Base-by-base conservation (phyloP, 2,888 invertebrate species). In the Heliconius aoede region DNA sequence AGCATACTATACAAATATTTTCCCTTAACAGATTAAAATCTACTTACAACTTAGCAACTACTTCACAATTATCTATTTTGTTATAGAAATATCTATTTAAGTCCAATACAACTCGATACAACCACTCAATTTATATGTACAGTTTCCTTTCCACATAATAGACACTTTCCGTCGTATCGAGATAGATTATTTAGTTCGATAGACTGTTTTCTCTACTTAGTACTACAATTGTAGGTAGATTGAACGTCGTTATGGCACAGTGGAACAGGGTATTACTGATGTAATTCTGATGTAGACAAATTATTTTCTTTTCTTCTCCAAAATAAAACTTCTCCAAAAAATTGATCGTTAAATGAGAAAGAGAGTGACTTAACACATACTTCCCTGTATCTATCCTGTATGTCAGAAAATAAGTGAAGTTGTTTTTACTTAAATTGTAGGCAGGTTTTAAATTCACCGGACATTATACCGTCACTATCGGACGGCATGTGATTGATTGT, bases 141-240 rank as follows among this genome's bases (percentile, higher is more conserved):
- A 26, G 36, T 40, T 65, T 65, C 40, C 67, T 67, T 67, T 67
- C 67, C 40, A 24, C 32, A 26, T 67, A 46, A 67, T 46, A 67
- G 67, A 67, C 46, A 67, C n/a, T 67, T 67, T 67, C 67, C 67
- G 67, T 26, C 30, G 62, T 62, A 62, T 30, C 62, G 62, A 30
- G 62, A 62, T 62, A 67, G 67, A 67, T 36, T 36, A 36, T 67
- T 40, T 67, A 40, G 26, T 26, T 67, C 40, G 26, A 67, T 40
- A 67, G 67, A 21, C 40, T 26, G 67, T 67, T 67, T 67, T 67
- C 67, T 67, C 67, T 40, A 67, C 46, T 67, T 67, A 18, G 67
- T 26, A 46, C 62, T 62, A 21, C 28, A 62, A 62, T 30, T 28
- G 26, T 67, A 21, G 18, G 24, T 18, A 40, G 26, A 8, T 67